Conservation (phyloP, 2,888 invertebrate species). For the Lycocerus yunnanus region DNA sequence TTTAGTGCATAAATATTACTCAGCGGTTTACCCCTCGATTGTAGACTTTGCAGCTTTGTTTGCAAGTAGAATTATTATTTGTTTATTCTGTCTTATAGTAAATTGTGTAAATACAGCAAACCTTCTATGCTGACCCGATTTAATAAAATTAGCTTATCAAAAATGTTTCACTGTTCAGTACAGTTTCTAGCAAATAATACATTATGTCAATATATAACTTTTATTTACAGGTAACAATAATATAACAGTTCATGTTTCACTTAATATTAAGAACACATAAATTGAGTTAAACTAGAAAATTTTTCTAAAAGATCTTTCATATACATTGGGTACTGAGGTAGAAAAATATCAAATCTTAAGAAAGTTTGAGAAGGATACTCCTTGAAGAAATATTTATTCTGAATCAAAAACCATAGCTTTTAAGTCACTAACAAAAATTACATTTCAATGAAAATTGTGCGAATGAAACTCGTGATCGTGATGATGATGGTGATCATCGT, state of each 20-base stretch:
- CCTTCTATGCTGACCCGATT: too few species aligned
- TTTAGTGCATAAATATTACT: too few species aligned
- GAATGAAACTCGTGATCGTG: constrained; percentile 9
- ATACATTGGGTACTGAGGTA: neutral
- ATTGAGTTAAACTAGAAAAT: neutral
- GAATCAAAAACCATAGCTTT: neutral
- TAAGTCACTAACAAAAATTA: neutral
- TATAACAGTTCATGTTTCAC: neutral
- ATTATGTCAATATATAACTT: neutral
- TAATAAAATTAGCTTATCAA: too few species aligned
- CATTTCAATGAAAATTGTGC: neutral
- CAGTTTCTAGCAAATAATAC: too few species aligned
- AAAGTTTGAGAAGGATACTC: neutral
- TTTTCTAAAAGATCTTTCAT: neutral
- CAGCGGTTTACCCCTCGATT: too few species aligned
- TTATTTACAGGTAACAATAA: neutral
- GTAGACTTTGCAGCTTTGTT: too few species aligned
- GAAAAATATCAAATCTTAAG: neutral
- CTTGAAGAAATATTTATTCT: neutral
- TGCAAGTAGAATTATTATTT: too few species aligned
- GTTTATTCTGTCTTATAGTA: too few species aligned
- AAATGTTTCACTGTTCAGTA: too few species aligned
- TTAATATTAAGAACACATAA: neutral
- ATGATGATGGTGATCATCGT: constrained; percentile 7
- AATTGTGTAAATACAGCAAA: too few species aligned